A percentile compares a stretch with the other conserved stretches of the same genome.
Conservation (phyloP, 2,797 vertebrate genomes). For the Melanotaenia boesemani region DNA sequence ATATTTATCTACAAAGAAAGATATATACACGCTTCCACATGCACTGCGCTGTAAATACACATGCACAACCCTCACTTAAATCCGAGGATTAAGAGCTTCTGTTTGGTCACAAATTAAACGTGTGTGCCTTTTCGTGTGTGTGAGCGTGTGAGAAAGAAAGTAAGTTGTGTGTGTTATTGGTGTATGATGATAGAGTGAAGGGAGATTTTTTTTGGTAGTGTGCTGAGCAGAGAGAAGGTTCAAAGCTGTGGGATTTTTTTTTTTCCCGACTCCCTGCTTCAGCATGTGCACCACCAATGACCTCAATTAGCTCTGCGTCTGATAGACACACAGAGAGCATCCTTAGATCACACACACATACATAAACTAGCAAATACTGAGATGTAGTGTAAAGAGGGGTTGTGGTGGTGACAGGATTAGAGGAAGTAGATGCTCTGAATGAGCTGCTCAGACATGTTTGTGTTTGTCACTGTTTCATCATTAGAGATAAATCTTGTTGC, state of each 20-base stretch:
- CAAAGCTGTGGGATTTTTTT: slow-evolving; percentile 64
- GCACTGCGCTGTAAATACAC: slow-evolving; percentile 35
- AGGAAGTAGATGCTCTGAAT: slow-evolving; percentile 22
- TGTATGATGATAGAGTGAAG: slow-evolving; percentile 41
- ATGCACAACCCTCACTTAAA: slow-evolving; percentile 47
- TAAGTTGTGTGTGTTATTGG: slow-evolving; percentile 40
- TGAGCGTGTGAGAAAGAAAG: slow-evolving; percentile 25
- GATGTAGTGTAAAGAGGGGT: slow-evolving; percentile 17
- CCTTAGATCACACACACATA: slow-evolving; percentile 62
- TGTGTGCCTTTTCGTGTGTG: slow-evolving; percentile 30
- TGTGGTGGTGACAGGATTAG: slow-evolving; percentile 52
- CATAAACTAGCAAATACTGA: slow-evolving; percentile 31
- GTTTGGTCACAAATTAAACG: slow-evolving; percentile 69
- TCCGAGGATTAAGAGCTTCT: slow-evolving; percentile 71
- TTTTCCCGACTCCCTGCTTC: slow-evolving; percentile 50
- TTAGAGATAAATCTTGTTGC: slow-evolving; percentile 35
- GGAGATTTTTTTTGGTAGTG: slow-evolving; percentile 52
- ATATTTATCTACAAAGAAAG: slow-evolving; percentile 47
- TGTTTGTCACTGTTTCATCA: slow-evolving; percentile 42
- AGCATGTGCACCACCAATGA: slow-evolving; percentile 67
- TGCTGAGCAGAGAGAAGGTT: slow-evolving; percentile 69
- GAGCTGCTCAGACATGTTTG: slow-evolving; percentile 41
- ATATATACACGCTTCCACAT: slow-evolving; percentile 18
- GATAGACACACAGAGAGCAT: slow-evolving; percentile 62
- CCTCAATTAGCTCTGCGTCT: slow-evolving; percentile 79